phyloP scores from a whole-genome alignment of 2,797 vertebrate species.

The Halcyon badia region DNA sequence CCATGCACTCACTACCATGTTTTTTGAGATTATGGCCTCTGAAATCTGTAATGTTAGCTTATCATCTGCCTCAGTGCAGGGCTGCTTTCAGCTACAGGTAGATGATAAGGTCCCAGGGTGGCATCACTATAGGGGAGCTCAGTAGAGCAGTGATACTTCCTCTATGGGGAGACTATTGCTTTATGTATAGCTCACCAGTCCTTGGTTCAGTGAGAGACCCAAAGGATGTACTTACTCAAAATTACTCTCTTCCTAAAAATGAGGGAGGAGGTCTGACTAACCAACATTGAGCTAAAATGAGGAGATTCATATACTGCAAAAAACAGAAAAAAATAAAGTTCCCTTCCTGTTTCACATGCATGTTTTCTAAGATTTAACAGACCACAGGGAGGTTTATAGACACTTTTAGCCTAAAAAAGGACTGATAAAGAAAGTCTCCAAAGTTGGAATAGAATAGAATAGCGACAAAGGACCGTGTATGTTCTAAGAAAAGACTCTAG shows the following conservation, averaged over 20 bases:
- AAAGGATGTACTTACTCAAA: background rate
- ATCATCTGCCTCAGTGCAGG: background rate
- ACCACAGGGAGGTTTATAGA: background rate
- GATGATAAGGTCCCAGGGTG: background rate
- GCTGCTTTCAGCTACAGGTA: background rate
- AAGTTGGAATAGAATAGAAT: background rate
- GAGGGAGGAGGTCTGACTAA: background rate
- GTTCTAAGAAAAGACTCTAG: background rate
- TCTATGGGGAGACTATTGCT: background rate
- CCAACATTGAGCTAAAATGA: background rate
- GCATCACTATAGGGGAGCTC: background rate
- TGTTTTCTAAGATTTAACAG: background rate
- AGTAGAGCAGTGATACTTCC: background rate
- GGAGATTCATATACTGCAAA: background rate
- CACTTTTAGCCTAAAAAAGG: background rate
- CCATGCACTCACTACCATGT: background rate
- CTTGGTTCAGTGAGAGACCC: background rate
- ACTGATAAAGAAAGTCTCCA: background rate
- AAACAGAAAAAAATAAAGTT: background rate
- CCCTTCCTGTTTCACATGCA: background rate
- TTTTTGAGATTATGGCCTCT: conserved; percentile 26
- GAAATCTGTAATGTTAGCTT: background rate
- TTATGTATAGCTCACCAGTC: background rate
- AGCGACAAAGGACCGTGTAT: rapidly evolving
- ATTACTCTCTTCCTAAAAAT: background rate